Base-by-base conservation (phyloP, 2,888 invertebrate genomes). In the Diloba caeruleocephala region DNA sequence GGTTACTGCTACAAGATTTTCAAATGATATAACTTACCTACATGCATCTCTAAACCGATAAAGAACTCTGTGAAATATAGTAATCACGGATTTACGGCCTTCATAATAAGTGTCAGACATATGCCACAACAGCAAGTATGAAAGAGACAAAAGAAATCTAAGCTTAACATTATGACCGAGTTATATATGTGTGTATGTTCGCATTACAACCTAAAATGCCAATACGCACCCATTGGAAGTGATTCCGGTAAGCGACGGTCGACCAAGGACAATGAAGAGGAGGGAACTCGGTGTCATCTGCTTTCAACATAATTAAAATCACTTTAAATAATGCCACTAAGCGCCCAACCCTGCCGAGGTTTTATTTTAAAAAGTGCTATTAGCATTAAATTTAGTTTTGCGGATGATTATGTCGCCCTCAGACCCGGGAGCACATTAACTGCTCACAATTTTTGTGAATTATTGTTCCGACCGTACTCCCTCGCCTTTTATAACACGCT, bases 301-400 rank as follows among this genome's bases (percentile, higher is more conserved):
- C 92, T 90, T 89, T 88, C 88, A 93, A 92, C 93, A 92, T 93
- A 94, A 94, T 94, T 94, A 93, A 92, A 94, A 93, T 90, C 88
- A 90, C 87, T 92, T 92, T 89, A 92, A 92, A 92, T 92, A 92
- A 90, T 88, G 89, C 90, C 88, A 89, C 89, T 87, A 87, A 88
- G 88, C 87, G 81, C 78, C 88, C 90, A 82, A 85, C 89, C 89
- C 89, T 79, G 85, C 79, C 59, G 81, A 80, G 87, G 85, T 87
- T 92, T 91, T 89, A 91, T 92, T 92, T 92, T 88, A 89, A 90
- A 89, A 91, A 92, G 89, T 88, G 91, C 91, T 89, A 90, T 91
- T 90, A 91, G 90, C 92, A 91, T 92, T 92, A 92, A 92, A 91
- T 92, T 92, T 92, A 91, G 91, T 92, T 93, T 92, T 85, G 89